These are phyloP conservation scores for Ambastaia sidthimunki DNA, from an alignment of 2,797 vertebrate species.

Conservation along the genomic window DNA sequence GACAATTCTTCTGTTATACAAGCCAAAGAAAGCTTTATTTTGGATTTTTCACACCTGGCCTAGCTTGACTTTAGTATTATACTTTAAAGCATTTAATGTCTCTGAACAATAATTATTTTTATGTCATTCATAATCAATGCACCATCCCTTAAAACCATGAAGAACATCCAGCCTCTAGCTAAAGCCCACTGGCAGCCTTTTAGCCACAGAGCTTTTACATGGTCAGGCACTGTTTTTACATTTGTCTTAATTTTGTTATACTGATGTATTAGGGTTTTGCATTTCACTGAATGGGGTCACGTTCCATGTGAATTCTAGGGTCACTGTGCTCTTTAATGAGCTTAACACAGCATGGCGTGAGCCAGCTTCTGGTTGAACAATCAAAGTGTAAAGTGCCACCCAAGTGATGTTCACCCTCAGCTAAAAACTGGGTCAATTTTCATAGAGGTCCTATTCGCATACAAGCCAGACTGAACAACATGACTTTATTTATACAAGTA, in stretches of 20 bases:
- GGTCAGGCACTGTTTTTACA: too few species aligned
- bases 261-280: constrained; percentile 5
- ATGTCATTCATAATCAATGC: constrained; percentile 4
- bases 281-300: constrained; percentile 17
- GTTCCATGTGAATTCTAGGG: constrained; percentile 24
- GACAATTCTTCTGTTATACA: background rate
- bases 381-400: constrained; percentile 10
- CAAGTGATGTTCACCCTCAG: background rate
- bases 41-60: background rate
- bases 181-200: constrained; percentile 20
- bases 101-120: background rate
- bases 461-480: constrained; percentile 26
- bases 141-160: background rate
- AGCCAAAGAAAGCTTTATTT: constrained; percentile 15
- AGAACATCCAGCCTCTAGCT: background rate
- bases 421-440: constrained; percentile 14
- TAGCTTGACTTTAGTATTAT: background rate
- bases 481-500: background rate
- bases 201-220: background rate
- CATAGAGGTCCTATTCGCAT: constrained; percentile 1
- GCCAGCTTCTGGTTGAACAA: constrained; percentile 4
- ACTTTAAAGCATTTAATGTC: background rate
- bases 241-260: constrained; percentile 14
- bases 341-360: constrained; percentile 33
- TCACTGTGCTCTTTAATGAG: constrained; percentile 43